These are phyloP conservation scores for Synanthedon andrenaeformis DNA, from an alignment of 2,888 invertebrate species.

Conservation along the genomic window DNA sequence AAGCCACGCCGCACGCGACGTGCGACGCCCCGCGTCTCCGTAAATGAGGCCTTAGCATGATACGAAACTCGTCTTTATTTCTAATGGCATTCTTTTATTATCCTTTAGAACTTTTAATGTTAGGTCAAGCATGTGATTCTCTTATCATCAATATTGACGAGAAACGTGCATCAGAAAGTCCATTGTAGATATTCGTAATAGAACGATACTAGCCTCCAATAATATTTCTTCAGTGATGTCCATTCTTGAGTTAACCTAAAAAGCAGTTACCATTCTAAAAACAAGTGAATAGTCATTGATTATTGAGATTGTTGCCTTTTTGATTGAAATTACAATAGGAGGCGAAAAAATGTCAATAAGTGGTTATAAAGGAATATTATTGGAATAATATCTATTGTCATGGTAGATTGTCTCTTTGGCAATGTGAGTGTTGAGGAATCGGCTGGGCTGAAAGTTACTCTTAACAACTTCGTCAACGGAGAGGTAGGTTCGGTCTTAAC, in stretches of 20 bases:
- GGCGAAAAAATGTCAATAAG: neutral
- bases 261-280: too few species aligned
- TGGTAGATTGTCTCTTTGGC: conserved; percentile 70
- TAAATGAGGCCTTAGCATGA: too few species aligned
- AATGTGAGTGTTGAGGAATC: conserved; percentile 57
- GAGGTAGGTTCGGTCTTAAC: conserved; percentile 61
- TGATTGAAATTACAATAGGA: neutral
- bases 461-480: conserved; percentile 53
- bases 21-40: too few species aligned
- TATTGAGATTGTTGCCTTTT: neutral
- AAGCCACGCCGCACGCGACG: too few species aligned
- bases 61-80: too few species aligned
- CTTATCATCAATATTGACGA: neutral
- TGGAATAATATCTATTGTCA: conserved; percentile 68
- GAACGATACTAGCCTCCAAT: conserved; percentile 39
- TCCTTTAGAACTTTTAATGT: too few species aligned
- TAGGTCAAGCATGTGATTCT: too few species aligned
- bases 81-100: too few species aligned
- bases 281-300: too few species aligned
- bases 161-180: neutral
- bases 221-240: conserved; percentile 38
- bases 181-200: neutral
- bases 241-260: too few species aligned
- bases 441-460: conserved; percentile 33
- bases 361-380: conserved; percentile 44